A percentile compares a stretch with the other conserved stretches of the same genome.
Evolutionary conservation across 1,140 invertebrate species (phyloP).

Genomic region (Nebria ingens): DNA sequence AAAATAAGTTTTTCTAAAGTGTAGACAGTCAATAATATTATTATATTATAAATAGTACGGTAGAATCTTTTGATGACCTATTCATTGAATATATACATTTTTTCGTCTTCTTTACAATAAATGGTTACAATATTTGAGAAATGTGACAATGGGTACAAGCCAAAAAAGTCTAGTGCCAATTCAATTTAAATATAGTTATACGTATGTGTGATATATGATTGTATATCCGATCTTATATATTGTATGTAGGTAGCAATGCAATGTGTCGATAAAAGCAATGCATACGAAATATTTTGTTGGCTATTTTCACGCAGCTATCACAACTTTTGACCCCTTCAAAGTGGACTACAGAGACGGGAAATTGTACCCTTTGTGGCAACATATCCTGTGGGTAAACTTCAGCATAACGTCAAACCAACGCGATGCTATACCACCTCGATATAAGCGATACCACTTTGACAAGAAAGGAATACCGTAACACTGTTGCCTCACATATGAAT

Average conservation of each 20-base stretch:
- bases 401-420: background rate
- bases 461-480: background rate
- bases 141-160: no score
- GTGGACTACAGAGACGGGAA: constrained; percentile 5
- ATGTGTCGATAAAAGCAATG: constrained; percentile 9
- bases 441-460: constrained; percentile 1
- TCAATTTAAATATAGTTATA: constrained; percentile 7
- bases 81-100: no score
- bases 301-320: constrained; percentile 9
- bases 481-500: background rate
- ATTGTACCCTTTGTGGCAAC: background rate
- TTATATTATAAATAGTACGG: no score
- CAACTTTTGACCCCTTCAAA: constrained; percentile 7
- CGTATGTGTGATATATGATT: no score
- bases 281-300: constrained; percentile 3
- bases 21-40: no score
- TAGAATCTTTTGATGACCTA: no score
- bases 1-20: no score
- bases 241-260: no score
- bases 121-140: no score
- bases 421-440: background rate
- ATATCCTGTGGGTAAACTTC: constrained; percentile 5
- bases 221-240: no score
- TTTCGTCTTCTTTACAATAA: no score
- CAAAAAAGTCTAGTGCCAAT: no score